phyloP scores from a whole-genome alignment of 2,888 invertebrate genomes.

The Sepioteuthis lessoniana region DNA sequence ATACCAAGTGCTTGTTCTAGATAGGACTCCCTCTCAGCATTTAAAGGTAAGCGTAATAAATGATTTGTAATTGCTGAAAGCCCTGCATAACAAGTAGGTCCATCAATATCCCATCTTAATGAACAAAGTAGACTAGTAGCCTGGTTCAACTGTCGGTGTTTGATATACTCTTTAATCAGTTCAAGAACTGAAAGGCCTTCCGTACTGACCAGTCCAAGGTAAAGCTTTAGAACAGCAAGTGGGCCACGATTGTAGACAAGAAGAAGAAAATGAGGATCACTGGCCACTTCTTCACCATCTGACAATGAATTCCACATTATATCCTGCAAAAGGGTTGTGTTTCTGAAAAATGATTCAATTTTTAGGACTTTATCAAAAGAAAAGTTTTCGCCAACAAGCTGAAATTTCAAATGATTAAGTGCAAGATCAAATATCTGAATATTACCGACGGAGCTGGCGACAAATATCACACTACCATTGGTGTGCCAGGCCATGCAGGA shows the following conservation, averaged over 20 bases:
- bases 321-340: neutral
- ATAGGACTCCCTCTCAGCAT: constrained; percentile 79
- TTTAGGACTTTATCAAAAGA: constrained; percentile 79
- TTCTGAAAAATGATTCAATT: constrained; percentile 80
- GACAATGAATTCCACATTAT: constrained; percentile 1
- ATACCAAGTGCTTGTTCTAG: constrained; percentile 85
- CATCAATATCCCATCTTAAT: constrained; percentile 87
- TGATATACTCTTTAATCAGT: constrained; percentile 81
- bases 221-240: constrained; percentile 69
- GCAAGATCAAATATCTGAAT: constrained; percentile 76
- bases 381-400: constrained; percentile 81
- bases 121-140: constrained; percentile 82
- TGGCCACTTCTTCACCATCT: neutral
- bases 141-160: constrained; percentile 80
- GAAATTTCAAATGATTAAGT: constrained; percentile 81
- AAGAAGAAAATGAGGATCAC: neutral
- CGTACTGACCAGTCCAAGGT: constrained; percentile 70
- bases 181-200: constrained; percentile 79
- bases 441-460: constrained; percentile 83
- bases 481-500: constrained; percentile 84
- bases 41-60: constrained; percentile 79
- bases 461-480: constrained; percentile 81
- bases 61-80: constrained; percentile 84
- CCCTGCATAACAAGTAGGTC: constrained; percentile 84
- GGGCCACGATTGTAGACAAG: constrained; percentile 77